These are phyloP conservation scores for Odobenus rosmarus DNA, from an alignment of 2,113 vertebrate genomes.

Conservation along the genomic window DNA sequence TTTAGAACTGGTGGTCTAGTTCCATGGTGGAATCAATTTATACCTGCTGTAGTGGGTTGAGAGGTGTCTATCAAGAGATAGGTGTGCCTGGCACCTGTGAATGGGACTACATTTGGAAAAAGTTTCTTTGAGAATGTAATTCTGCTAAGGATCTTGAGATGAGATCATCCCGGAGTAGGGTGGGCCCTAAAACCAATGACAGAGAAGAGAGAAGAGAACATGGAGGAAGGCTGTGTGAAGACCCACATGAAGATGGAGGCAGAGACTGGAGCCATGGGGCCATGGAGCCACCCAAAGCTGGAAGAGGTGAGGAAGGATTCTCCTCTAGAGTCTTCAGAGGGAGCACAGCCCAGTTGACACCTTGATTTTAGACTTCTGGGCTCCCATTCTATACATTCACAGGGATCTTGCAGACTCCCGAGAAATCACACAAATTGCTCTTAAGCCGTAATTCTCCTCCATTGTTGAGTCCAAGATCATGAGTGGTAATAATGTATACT, in stretches of 20 bases:
- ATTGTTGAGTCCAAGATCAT: background rate
- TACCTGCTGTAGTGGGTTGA: background rate
- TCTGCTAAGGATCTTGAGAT: background rate
- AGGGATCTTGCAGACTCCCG: background rate
- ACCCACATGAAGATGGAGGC: background rate
- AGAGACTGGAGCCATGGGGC: background rate
- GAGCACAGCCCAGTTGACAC: accelerated
- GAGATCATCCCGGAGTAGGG: background rate
- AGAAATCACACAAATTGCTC: background rate
- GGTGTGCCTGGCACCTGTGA: background rate
- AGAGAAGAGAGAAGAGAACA: background rate
- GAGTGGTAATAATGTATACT: background rate
- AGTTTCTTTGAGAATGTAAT: background rate
- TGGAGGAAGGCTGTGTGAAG: background rate
- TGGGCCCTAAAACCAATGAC: background rate
- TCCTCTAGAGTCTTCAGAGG: background rate
- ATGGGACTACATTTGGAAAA: background rate
- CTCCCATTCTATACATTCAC: background rate
- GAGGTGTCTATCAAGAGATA: background rate
- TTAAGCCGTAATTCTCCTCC: background rate
- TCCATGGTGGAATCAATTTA: background rate
- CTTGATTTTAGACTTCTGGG: background rate
- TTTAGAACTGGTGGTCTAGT: background rate
- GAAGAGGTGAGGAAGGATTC: background rate
- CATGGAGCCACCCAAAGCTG: background rate